These are phyloP conservation scores for Sclerodermus sp. DNA, from an alignment of 2,888 invertebrate genomes.

Conservation along the genomic window DNA sequence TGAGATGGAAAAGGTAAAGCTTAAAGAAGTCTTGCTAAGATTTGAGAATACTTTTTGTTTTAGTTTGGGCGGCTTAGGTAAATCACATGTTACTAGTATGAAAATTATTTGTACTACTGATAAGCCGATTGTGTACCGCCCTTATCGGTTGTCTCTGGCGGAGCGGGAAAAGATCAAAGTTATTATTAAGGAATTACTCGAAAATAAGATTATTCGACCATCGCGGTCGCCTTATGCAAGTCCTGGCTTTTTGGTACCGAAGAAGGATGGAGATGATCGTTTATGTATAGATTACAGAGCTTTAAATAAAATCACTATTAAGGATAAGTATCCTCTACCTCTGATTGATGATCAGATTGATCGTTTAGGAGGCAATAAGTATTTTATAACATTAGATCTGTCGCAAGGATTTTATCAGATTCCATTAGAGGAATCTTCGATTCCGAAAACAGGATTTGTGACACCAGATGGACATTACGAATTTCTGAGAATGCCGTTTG, in stretches of 20 bases:
- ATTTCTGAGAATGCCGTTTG: slow-evolving; percentile 36
- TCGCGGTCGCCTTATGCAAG: slow-evolving; percentile 7
- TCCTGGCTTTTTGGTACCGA: slow-evolving; percentile 1
- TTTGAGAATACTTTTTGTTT: too few species aligned
- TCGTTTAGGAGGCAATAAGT: too few species aligned
- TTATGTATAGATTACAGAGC: slow-evolving; percentile 26
- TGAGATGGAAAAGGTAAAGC: too few species aligned
- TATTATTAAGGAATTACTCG: background rate
- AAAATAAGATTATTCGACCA: slow-evolving; percentile 6
- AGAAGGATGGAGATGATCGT: background rate
- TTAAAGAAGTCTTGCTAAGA: too few species aligned
- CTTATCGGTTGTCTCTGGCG: too few species aligned
- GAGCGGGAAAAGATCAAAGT: background rate
- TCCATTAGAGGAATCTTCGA: slow-evolving; percentile 3
- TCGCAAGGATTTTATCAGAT: slow-evolving; percentile 6
- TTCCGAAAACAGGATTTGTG: slow-evolving; percentile 26
- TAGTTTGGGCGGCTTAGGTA: too few species aligned
- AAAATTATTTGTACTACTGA: too few species aligned
- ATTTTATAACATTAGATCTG: slow-evolving; percentile 1
- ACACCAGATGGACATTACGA: slow-evolving; percentile 39
- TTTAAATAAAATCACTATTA: slow-evolving; percentile 28
- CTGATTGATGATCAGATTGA: too few species aligned
- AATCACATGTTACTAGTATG: too few species aligned
- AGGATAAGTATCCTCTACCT: slow-evolving; percentile 35
- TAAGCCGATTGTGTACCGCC: too few species aligned